Base-by-base conservation (phyloP, 2,797 vertebrate species). In the Anabacerthia variegaticeps region DNA sequence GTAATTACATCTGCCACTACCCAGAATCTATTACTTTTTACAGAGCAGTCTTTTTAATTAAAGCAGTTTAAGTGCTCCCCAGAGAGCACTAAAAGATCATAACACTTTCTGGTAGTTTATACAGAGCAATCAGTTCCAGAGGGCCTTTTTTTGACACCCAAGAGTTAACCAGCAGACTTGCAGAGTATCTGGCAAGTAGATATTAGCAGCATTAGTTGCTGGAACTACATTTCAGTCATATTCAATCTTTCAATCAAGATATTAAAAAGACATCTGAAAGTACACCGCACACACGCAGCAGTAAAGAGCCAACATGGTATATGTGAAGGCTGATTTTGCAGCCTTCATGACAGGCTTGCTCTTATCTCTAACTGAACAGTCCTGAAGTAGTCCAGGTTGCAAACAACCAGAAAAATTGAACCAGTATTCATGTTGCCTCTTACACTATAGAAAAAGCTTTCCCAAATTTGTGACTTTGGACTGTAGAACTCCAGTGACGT, bases 31-130 rank as follows among this genome's bases (percentile, higher is more conserved):
- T 72, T 61, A 72, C 61, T 56, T 89, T 71, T 65, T 59, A 80
- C 52, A 83, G 28, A 89, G 36, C 10, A 78, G 66, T 22, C 46
- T 84, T 86, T 66, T 74, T 85, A 95, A 95, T 93, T 93, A 93
- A 88, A 72, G 43, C 43, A 44, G n/a, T 41, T 84, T 59, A 81
- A 92, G 51, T 15, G 63, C 51, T 79, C 92, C 79, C 93, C 12
- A 44, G 90, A 90, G 90, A 92, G 9, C 32, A 56, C 30, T 76
- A 59, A 24, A 48, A 73, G 27, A 88, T 55, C 30, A 19, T 13
- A 5, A 43, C 66, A 26, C 41, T 91, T 85, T 74, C 85, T 91
- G 44, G 34, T 48, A 88, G 71, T 56, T 93, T 51, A 81, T 37
- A 73, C 4, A 55, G 27, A 89, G 43, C 28, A 22, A 14, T 75